A percentile compares a stretch with the other conserved stretches of the same genome.
Evolutionary conservation across 2,888 invertebrate species (phyloP).

Genomic region (Drosophila heteroneura): DNA sequence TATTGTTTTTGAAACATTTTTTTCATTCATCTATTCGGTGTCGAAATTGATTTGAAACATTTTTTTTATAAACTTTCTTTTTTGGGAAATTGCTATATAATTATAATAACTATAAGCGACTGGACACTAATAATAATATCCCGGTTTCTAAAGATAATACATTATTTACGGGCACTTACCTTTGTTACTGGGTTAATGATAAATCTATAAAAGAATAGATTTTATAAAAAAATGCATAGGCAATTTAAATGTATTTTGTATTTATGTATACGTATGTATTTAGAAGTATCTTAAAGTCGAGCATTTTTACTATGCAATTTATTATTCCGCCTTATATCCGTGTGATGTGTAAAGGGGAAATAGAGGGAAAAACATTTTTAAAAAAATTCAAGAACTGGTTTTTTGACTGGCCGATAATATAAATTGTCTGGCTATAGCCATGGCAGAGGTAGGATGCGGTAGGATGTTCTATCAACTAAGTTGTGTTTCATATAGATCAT

Average conservation of each 20-base stretch:
- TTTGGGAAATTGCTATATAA: not conserved
- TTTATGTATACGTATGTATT: not conserved
- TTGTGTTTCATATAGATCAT: not conserved
- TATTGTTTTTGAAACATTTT: not conserved
- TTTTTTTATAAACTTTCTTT: not conserved
- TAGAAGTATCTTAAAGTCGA: too few species aligned
- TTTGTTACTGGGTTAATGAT: not conserved
- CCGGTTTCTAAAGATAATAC: not conserved
- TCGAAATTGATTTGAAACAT: not conserved
- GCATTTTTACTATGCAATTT: too few species aligned
- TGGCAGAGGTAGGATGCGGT: not conserved
- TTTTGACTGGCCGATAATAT: not conserved
- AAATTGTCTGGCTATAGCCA: not conserved
- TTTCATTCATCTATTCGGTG: not conserved
- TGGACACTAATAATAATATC: not conserved
- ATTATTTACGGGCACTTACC: rapidly evolving
- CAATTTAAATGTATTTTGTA: not conserved
- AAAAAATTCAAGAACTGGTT: not conserved
- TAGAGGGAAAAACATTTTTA: too few species aligned
- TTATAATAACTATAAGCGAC: not conserved
- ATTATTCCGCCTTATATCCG: not conserved
- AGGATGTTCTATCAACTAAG: too few species aligned
- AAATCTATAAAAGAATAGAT: rapidly evolving
- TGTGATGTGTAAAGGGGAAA: not conserved
- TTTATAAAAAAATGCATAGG: not conserved